A percentile compares a stretch with the other conserved stretches of the same genome.
Conservation (phyloP, 2,113 vertebrate species). For the Lophius piscatorius region DNA sequence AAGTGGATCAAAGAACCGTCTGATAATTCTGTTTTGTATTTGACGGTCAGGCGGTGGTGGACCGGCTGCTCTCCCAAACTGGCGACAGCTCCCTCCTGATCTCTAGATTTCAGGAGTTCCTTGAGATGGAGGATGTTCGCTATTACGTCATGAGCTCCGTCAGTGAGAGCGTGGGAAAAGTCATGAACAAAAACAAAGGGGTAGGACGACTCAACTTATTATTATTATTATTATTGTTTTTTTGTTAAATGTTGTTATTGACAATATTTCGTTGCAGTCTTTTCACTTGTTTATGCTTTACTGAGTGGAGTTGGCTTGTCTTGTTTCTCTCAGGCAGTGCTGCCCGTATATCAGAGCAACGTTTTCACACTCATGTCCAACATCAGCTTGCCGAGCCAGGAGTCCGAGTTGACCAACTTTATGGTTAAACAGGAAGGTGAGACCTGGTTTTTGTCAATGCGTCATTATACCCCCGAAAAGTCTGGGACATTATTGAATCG, state of each 20-base stretch:
- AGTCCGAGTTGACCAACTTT: constrained; percentile 79
- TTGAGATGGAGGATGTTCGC: constrained; percentile 88
- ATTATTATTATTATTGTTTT: not conserved
- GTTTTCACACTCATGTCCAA: constrained; percentile 85
- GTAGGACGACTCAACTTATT: constrained; percentile 55
- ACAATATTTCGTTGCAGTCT: not conserved
- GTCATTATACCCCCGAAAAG: no score
- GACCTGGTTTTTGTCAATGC: constrained; percentile 40
- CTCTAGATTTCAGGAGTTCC: constrained; percentile 87
- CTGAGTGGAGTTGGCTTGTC: not conserved
- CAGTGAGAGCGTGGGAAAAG: constrained; percentile 63
- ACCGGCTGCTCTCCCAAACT: constrained; percentile 76
- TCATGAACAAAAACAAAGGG: constrained; percentile 83
- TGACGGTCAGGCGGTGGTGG: constrained; percentile 79
- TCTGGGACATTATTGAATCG: no score
- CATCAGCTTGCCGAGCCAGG: constrained; percentile 84
- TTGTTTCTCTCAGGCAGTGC: constrained; percentile 56
- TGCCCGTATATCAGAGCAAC: constrained; percentile 84
- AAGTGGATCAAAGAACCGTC: no score
- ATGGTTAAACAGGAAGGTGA: constrained; percentile 85
- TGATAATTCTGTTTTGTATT: no score
- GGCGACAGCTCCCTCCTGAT: constrained; percentile 84
- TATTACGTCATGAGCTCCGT: constrained; percentile 87
- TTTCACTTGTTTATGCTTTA: no score
- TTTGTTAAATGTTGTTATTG: not conserved